Evolutionary conservation across 2,113 vertebrate genomes (phyloP).

Genomic region (Panurus biarmicus): DNA sequence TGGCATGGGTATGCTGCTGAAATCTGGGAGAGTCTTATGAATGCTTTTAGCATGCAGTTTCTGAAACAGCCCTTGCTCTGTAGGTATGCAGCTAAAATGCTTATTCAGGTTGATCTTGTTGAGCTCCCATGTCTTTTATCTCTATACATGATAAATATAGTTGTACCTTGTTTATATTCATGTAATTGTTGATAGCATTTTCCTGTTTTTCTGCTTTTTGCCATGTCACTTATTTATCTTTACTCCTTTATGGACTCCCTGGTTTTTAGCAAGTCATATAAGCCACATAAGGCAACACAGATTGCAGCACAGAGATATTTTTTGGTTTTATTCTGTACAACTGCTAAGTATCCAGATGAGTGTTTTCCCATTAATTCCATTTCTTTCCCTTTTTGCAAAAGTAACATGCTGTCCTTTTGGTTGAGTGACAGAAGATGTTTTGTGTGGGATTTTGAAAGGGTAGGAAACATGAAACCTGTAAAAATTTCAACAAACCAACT

Average conservation of each 20-base stretch:
- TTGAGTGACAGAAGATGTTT: background rate
- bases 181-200: background rate
- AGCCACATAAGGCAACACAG: background rate
- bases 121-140: background rate
- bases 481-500: background rate
- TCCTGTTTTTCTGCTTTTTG: background rate
- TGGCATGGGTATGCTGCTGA: background rate
- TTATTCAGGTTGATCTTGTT: background rate
- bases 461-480: background rate
- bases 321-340: background rate
- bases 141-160: background rate
- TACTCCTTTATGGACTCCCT: background rate
- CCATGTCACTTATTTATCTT: background rate
- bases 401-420: background rate
- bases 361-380: background rate
- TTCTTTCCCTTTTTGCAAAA: background rate
- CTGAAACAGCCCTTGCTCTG: background rate
- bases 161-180: background rate
- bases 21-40: accelerated
- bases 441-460: background rate
- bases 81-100: background rate
- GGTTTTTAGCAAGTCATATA: background rate
- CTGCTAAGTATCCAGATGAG: background rate
- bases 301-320: background rate
- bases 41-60: background rate